phyloP scores from a whole-genome alignment of 53 echinoderm and acorn worm species.

The Holothuria scabra region DNA sequence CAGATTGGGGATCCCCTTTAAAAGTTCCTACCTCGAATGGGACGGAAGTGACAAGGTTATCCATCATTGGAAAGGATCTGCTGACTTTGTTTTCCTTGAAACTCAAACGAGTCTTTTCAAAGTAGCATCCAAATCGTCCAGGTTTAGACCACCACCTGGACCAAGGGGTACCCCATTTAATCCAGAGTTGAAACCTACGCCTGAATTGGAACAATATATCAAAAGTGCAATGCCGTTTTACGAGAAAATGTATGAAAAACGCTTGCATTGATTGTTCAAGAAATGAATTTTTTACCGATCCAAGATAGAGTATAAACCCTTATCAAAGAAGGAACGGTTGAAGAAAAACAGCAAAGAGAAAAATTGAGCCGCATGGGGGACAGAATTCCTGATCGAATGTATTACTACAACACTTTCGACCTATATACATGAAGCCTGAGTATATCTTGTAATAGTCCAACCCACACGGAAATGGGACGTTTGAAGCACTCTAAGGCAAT shows the following conservation, averaged over 20 bases:
- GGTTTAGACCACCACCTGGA: background rate
- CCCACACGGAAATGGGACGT: too few relatives aligned
- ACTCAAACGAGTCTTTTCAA: background rate
- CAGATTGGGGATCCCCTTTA: background rate
- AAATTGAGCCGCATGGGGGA: too few relatives aligned
- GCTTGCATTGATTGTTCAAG: background rate
- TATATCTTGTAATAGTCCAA: too few relatives aligned
- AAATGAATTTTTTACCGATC: too few relatives aligned
- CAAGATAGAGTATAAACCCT: too few relatives aligned
- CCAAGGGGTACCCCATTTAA: background rate
- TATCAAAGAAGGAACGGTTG: too few relatives aligned
- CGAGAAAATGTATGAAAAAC: background rate
- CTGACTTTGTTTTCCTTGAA: background rate
- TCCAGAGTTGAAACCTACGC: background rate
- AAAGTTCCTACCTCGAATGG: background rate
- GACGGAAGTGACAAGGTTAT: background rate
- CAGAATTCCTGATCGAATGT: too few relatives aligned
- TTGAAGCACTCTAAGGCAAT: too few relatives aligned
- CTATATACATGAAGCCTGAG: too few relatives aligned
- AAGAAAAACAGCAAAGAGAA: too few relatives aligned
- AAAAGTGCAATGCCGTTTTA: background rate
- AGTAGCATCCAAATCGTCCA: background rate
- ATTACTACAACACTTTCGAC: too few relatives aligned
- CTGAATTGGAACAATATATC: background rate
- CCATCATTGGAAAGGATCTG: background rate